A percentile compares a stretch with the other conserved stretches of the same genome.
Conservation (phyloP, 2,888 invertebrate species). For the Parnassius apollo region DNA sequence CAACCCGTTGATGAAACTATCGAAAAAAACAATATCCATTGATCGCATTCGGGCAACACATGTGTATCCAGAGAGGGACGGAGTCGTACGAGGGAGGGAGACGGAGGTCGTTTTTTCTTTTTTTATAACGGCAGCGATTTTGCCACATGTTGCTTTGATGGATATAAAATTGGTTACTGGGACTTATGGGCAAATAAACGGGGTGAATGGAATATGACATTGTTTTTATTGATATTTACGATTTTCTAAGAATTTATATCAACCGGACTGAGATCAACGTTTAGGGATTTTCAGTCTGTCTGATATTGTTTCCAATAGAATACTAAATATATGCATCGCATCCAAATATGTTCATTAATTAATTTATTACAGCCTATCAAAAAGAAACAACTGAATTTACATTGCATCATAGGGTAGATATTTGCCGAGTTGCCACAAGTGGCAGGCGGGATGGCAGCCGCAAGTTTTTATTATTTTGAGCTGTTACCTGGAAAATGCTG, state of each 20-base stretch:
- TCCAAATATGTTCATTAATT: too few species aligned
- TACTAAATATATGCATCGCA: too few species aligned
- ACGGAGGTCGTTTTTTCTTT: slow-evolving; percentile 44
- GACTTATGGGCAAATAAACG: slow-evolving; percentile 35
- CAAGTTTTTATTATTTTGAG: too few species aligned
- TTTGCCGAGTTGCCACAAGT: too few species aligned
- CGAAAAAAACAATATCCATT: slow-evolving; percentile 59
- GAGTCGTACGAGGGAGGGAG: slow-evolving; percentile 43
- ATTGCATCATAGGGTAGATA: too few species aligned
- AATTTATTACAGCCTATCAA: too few species aligned
- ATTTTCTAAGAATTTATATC: not conserved
- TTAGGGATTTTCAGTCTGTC: too few species aligned
- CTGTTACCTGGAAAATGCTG: too few species aligned
- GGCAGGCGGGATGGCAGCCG: too few species aligned
- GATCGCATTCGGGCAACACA: slow-evolving; percentile 65
- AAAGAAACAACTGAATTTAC: too few species aligned
- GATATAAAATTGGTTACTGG: slow-evolving; percentile 42
- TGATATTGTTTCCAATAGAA: too few species aligned
- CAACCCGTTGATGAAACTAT: slow-evolving; percentile 48
- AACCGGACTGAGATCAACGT: too few species aligned
- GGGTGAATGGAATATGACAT: slow-evolving; percentile 29
- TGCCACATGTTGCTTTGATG: slow-evolving; percentile 59
- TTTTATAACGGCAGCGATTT: slow-evolving; percentile 61
- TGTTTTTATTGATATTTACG: slow-evolving; percentile 23
- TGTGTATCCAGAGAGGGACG: slow-evolving; percentile 52